Evolutionary conservation across 2,797 vertebrate genomes (phyloP), one percentile per base, ranked within the genome.

Genomic region (Antennarius maculatus): DNA sequence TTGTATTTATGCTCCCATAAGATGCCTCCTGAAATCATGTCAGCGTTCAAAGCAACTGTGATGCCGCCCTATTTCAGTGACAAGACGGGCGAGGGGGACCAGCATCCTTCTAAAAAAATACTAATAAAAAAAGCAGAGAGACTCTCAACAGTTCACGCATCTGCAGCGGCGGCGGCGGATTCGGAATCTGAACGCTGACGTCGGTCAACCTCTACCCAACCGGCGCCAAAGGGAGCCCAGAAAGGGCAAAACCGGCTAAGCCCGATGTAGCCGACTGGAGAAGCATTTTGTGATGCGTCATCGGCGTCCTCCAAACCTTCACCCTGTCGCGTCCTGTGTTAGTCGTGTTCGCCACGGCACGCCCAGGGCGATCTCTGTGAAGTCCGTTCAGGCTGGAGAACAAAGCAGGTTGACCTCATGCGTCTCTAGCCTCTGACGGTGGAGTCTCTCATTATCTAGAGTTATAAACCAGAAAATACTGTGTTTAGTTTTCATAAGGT

Each of bases 21-120:
- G 91, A 89, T 79, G 80, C 81, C 85, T 88, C 71, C 80, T 81
- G 85, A 86, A 90, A 89, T 89, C 79, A 72, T 90, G 90, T 90
- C 87, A 85, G 79, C 71, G 72, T 91, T 92, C 88, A 92, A 93
- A 92, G 89, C 71, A 73, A 57, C 76, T 83, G 82, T 84, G 86
- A 80, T 15, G 82, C 67, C 86, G 89, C 79, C 86, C 89, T 87
- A 90, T 81, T 92, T 92, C 84, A 91, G 80, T 83, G 86, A 91
- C 87, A 87, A 86, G 83, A 74, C 82, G 61, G 77, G 76, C 79
- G 37, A 73, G 81, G 31, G 23, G 81, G 85, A 88, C 72, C 71
- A 55, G 52, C 46, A 60, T 71, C 68, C 76, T 34, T 23, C 65
- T 81, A 65, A 54, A 73, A 79, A 83, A 7, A 23, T 4, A 39